Evolutionary conservation across 1,140 invertebrate species (phyloP).

Genomic region (Tetragnatha versicolor): DNA sequence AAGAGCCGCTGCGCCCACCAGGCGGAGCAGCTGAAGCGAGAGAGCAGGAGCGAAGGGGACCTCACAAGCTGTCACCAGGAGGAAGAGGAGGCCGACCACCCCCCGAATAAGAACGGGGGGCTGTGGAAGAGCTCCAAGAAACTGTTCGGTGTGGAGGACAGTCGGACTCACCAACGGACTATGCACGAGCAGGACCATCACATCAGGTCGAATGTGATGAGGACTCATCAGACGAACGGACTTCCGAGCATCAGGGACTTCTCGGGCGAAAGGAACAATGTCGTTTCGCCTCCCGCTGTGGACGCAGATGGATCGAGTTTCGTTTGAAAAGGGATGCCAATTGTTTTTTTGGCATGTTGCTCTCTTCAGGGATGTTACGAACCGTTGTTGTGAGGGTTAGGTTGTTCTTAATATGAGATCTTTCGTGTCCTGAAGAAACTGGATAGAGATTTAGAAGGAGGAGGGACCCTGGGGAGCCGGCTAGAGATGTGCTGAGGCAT

Average conservation of each 20-base stretch:
- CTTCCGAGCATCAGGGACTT: too few relatives aligned
- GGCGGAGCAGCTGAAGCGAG: slow-evolving; percentile 27
- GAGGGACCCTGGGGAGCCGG: too few relatives aligned
- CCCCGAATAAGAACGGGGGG: background rate
- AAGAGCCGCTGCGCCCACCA: slow-evolving; percentile 28
- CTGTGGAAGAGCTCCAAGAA: background rate
- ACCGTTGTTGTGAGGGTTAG: too few relatives aligned
- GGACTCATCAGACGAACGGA: too few relatives aligned
- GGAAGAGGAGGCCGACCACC: background rate
- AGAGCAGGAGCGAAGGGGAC: slow-evolving; percentile 52
- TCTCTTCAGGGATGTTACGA: too few relatives aligned
- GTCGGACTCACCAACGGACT: background rate
- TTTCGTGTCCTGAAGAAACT: too few relatives aligned
- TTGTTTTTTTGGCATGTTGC: too few relatives aligned
- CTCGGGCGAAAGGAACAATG: background rate
- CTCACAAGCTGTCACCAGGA: slow-evolving; percentile 39
- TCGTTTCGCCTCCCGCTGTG: background rate
- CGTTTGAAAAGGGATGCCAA: slow-evolving; percentile 17
- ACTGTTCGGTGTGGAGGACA: background rate
- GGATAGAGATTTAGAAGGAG: too few relatives aligned
- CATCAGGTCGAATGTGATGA: background rate
- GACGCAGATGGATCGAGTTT: slow-evolving; percentile 53
- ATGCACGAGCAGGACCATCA: background rate
- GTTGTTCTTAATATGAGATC: too few relatives aligned
- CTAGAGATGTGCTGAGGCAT: too few relatives aligned